Conservation (phyloP, 2,888 invertebrate species). For the Teleogryllus oceanicus region DNA sequence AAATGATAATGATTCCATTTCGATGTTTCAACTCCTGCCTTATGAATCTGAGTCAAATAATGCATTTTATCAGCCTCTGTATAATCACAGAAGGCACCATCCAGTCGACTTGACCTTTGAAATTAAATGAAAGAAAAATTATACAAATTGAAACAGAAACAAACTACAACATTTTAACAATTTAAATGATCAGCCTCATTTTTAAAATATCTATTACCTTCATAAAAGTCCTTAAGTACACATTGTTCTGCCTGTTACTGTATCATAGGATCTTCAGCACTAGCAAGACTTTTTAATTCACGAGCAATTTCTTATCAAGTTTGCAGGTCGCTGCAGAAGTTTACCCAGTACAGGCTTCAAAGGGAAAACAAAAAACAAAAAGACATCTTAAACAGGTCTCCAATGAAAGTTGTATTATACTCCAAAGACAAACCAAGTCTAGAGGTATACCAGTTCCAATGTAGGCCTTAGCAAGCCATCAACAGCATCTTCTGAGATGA, state of each 20-base stretch:
- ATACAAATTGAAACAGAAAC: neutral
- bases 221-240: slow-evolving; percentile 98
- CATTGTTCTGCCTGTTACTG: slow-evolving; percentile 87
- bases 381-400: too few species aligned
- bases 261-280: slow-evolving; percentile 81
- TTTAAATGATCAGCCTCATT: neutral
- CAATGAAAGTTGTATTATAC: too few species aligned
- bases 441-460: slow-evolving; percentile 71
- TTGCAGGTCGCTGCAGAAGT: slow-evolving; percentile 75
- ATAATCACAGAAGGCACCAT: slow-evolving; percentile 96
- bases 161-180: neutral
- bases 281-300: slow-evolving; percentile 72
- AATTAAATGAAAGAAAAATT: slow-evolving; percentile 23
- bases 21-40: slow-evolving; percentile 86
- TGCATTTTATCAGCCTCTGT: slow-evolving; percentile 84
- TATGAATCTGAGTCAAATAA: slow-evolving; percentile 71
- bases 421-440: neutral
- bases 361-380: slow-evolving; percentile 25
- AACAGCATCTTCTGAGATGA: slow-evolving; percentile 88
- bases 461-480: slow-evolving; percentile 80
- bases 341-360: slow-evolving; percentile 81
- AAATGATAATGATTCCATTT: slow-evolving; percentile 94
- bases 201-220: slow-evolving; percentile 58
- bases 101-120: slow-evolving; percentile 83
- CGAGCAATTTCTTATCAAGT: slow-evolving; percentile 76